A percentile compares a stretch with the other conserved stretches of the same genome.
Evolutionary conservation across 2,113 vertebrate species (phyloP).

Genomic region (Aspidoscelis tigris): DNA sequence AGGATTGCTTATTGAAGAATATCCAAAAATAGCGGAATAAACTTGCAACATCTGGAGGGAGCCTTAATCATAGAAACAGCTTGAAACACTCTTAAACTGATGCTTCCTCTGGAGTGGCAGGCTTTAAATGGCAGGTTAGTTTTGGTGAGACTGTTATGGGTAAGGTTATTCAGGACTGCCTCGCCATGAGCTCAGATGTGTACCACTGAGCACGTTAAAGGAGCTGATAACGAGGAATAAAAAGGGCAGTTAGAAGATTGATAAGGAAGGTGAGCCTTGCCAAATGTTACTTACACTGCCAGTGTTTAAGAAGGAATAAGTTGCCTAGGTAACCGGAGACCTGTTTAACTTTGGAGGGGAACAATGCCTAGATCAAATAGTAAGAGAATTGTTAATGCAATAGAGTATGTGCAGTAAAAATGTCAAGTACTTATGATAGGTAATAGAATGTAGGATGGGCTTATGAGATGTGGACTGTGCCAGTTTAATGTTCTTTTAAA

Average conservation of each 20-base stretch:
- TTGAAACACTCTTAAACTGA: neutral
- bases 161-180: neutral
- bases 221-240: neutral
- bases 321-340: constrained; percentile 22
- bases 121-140: neutral
- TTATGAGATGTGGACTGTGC: neutral
- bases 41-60: neutral
- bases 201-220: neutral
- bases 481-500: neutral
- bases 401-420: neutral
- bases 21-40: neutral
- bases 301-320: constrained; percentile 14
- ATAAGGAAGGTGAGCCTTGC: neutral
- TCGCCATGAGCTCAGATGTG: neutral
- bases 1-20: too few relatives aligned
- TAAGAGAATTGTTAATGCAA: neutral
- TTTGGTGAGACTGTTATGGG: neutral
- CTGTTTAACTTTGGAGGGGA: constrained; percentile 4
- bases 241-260: neutral
- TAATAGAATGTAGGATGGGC: neutral
- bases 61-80: neutral
- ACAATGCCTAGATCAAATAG: neutral
- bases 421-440: neutral
- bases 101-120: too few relatives aligned
- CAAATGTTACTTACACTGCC: neutral